Conservation (phyloP, 2,888 invertebrate genomes). For the Villa cingulata region DNA sequence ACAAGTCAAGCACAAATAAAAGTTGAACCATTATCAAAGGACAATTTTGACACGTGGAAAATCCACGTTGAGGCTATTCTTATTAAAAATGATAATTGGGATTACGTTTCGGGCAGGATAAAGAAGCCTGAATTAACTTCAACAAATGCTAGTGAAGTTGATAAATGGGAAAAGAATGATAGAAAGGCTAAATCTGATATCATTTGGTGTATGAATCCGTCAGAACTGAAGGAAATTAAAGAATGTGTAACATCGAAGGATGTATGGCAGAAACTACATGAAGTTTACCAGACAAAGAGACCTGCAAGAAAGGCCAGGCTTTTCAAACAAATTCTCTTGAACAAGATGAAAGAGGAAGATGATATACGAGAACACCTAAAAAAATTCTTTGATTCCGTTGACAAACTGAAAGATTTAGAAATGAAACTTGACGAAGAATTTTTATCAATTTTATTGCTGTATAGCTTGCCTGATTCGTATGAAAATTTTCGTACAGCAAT, state of each 20-base stretch:
- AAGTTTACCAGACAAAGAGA: conserved; percentile 27
- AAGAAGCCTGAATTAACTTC: too few species aligned
- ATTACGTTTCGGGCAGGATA: too few species aligned
- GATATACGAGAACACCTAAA: conserved; percentile 25
- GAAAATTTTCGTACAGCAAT: conserved; percentile 27
- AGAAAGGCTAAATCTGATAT: conserved; percentile 16
- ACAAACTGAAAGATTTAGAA: conserved; percentile 24
- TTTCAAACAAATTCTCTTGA: conserved; percentile 26
- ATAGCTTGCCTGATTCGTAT: conserved; percentile 22
- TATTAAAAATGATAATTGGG: too few species aligned
- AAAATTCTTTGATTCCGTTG: conserved; percentile 26
- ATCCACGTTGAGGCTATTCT: too few species aligned
- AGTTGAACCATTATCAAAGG: too few species aligned
- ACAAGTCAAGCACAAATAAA: too few species aligned
- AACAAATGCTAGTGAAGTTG: too few species aligned
- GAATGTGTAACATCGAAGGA: conserved; percentile 20
- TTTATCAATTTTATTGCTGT: conserved; percentile 23
- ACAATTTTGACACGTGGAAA: too few species aligned
- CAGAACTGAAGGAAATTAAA: conserved; percentile 24
- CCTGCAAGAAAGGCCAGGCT: conserved; percentile 31
- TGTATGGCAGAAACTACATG: conserved; percentile 27
- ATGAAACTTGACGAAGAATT: conserved; percentile 22
- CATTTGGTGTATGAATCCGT: conserved; percentile 13
- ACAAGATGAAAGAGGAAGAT: conserved; percentile 23
- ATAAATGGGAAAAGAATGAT: conserved; percentile 10